Percentiles rank a stretch among this genome's conserved stretches.
These are phyloP conservation scores for Eupithecia subfuscata DNA, from an alignment of 2,888 invertebrate genomes.

Conservation along the genomic window DNA sequence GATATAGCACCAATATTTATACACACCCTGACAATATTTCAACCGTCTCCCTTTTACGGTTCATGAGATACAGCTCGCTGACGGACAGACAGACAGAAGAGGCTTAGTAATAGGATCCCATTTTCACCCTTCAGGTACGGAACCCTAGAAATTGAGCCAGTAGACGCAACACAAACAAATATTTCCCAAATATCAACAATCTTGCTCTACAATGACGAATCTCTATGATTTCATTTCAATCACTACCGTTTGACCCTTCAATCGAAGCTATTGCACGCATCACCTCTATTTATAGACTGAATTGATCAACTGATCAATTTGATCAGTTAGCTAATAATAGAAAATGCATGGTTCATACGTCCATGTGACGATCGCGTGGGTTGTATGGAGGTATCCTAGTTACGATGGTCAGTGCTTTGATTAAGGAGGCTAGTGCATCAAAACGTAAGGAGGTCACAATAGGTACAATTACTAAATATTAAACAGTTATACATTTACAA, in stretches of 20 bases:
- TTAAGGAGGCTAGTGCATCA: not conserved
- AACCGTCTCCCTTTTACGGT: too few relatives aligned
- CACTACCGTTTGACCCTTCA: constrained; percentile 25
- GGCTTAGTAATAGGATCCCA: too few relatives aligned
- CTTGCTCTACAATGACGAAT: not conserved
- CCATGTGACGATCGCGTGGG: not conserved
- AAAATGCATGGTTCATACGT: constrained; percentile 43
- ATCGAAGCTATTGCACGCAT: constrained; percentile 32
- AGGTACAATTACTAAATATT: too few relatives aligned
- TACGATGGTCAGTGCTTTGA: not conserved
- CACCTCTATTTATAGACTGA: constrained; percentile 45
- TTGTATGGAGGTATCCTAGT: not conserved
- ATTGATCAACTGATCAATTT: constrained; percentile 52
- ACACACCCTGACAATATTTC: too few relatives aligned
- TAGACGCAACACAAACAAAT: not conserved
- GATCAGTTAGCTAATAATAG: constrained; percentile 49
- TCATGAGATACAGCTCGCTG: too few relatives aligned
- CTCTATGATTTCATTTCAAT: constrained; percentile 8
- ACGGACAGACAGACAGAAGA: too few relatives aligned
- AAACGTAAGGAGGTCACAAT: not conserved
- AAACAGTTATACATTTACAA: too few relatives aligned
- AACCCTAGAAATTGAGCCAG: too few relatives aligned
- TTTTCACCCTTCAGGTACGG: too few relatives aligned
- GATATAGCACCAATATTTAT: too few relatives aligned
- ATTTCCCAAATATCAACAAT: not conserved